Conservation (phyloP, 2,888 invertebrate genomes). For the Lasioglossum calceatum region DNA sequence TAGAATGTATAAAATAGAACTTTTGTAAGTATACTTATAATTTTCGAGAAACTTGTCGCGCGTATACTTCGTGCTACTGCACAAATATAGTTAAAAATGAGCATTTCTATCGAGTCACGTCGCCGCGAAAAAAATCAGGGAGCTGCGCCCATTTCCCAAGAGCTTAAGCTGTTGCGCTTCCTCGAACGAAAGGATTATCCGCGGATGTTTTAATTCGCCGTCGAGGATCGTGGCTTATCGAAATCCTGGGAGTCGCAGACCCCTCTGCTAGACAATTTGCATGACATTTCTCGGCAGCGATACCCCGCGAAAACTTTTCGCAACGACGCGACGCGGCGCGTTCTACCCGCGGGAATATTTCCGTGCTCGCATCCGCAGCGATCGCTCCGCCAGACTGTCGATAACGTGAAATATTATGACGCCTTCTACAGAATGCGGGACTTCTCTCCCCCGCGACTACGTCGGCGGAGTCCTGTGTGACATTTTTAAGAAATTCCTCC, state of each 20-base stretch:
- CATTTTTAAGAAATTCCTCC: conserved; percentile 81
- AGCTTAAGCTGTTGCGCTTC: not conserved
- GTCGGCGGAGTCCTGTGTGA: conserved; percentile 64
- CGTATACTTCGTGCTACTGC: not conserved
- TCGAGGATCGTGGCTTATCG: not conserved
- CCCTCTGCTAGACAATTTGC: conserved; percentile 48
- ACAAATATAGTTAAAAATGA: not conserved
- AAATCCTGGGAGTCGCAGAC: not conserved
- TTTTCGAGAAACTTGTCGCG: too few relatives aligned
- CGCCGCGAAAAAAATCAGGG: not conserved
- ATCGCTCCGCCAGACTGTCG: conserved; percentile 50
- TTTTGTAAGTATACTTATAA: too few relatives aligned
- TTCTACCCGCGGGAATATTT: conserved; percentile 56
- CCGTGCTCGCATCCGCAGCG: conserved; percentile 30
- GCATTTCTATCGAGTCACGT: not conserved
- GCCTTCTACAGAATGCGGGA: conserved; percentile 60
- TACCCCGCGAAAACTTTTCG: conserved; percentile 43
- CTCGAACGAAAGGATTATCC: not conserved
- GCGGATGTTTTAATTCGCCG: conserved; percentile 5
- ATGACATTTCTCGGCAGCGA: conserved; percentile 21
- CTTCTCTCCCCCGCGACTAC: conserved; percentile 39
- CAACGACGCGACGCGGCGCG: conserved; percentile 22
- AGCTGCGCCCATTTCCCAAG: not conserved
- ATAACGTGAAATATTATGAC: conserved; percentile 71
- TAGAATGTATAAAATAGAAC: too few relatives aligned